phyloP scores from a whole-genome alignment of 2,888 invertebrate species.

The Taphrorychus bicolor region DNA sequence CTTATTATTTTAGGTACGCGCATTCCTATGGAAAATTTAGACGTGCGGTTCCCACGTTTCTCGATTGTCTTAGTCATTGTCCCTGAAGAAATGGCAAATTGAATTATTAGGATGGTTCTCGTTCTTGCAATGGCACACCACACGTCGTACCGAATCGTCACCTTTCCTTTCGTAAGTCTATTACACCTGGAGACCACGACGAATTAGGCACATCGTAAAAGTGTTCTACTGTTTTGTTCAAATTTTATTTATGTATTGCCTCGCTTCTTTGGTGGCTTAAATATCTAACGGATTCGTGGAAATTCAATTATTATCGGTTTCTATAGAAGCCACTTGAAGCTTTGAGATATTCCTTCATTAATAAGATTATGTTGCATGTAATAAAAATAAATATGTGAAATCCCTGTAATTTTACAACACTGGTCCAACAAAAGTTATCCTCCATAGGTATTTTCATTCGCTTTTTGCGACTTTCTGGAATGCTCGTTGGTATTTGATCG shows the following conservation, averaged over 20 bases:
- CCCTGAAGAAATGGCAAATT: background rate
- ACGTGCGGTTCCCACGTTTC: conserved; percentile 21
- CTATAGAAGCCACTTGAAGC: background rate
- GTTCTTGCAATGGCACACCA: conserved; percentile 4
- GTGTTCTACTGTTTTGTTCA: conserved; percentile 36
- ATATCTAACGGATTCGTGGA: conserved; percentile 52
- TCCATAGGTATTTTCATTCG: background rate
- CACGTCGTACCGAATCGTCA: conserved; percentile 13
- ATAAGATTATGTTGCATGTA: background rate
- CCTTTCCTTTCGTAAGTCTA: conserved; percentile 19
- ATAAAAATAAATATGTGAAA: background rate
- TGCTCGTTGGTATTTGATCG: conserved; percentile 16
- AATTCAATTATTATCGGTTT: conserved; percentile 39
- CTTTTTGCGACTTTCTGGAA: background rate
- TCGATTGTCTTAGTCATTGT: conserved; percentile 2
- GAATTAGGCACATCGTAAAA: conserved; percentile 52
- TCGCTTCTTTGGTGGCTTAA: conserved; percentile 53
- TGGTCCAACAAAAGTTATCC: background rate
- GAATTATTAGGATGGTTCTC: background rate
- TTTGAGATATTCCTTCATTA: background rate
- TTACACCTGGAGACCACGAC: conserved; percentile 32
- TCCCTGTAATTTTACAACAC: background rate
- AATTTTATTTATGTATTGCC: conserved; percentile 57
- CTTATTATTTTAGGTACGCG: conserved; percentile 36
- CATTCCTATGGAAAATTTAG: conserved; percentile 17